phyloP scores from a whole-genome alignment of 2,113 vertebrate genomes.

The Corythornis vintsioides region DNA sequence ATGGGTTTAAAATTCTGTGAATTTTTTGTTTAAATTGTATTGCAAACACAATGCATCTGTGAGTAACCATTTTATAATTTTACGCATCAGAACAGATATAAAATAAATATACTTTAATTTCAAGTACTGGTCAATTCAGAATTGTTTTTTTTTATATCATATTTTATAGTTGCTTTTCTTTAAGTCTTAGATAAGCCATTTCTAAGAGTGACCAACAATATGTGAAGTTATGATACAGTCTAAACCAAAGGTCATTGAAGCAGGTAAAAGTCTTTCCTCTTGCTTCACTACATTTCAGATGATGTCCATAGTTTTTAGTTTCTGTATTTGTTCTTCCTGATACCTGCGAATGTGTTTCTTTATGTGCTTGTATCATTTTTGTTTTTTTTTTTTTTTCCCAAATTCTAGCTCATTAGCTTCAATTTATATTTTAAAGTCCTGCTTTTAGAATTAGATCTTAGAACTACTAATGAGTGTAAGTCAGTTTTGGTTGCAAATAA shows the following conservation, averaged over 20 bases:
- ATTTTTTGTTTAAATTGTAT: neutral
- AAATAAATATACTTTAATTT: neutral
- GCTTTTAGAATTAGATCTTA: conserved; percentile 1
- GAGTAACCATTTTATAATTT: neutral
- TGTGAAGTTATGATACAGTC: neutral
- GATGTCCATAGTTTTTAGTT: neutral
- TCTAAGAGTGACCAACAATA: neutral
- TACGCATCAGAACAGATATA: neutral
- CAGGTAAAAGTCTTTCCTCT: neutral
- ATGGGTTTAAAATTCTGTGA: neutral
- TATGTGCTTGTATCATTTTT: neutral
- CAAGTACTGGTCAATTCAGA: neutral
- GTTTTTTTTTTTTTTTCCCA: neutral
- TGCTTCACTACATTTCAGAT: neutral
- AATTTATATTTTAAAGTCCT: neutral
- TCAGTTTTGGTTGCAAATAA: conserved; percentile 45
- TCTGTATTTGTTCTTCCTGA: neutral
- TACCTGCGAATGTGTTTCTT: neutral
- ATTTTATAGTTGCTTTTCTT: neutral
- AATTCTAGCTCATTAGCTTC: neutral
- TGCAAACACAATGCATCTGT: neutral
- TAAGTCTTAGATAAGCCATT: neutral
- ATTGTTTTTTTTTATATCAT: neutral
- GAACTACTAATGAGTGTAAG: conserved; percentile 25
- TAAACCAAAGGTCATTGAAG: neutral